phyloP scores from a whole-genome alignment of 2,888 invertebrate species.

The Hypsopygia costalis region DNA sequence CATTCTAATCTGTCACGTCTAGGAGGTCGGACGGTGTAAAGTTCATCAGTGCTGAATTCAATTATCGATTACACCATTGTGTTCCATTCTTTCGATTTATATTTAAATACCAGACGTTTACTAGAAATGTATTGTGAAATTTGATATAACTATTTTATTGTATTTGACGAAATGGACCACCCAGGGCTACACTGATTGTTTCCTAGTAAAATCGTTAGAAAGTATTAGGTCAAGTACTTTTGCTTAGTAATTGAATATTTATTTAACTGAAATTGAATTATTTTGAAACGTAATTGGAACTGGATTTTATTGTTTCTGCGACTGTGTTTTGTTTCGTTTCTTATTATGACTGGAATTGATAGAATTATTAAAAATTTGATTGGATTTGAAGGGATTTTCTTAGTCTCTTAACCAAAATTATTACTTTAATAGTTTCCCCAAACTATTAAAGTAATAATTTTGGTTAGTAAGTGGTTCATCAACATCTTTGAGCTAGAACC shows the following conservation, averaged over 20 bases:
- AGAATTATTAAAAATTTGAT: too few species aligned
- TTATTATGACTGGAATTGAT: too few species aligned
- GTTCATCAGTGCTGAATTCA: slow-evolving; percentile 81
- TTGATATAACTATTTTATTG: slow-evolving; percentile 57
- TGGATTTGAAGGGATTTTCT: too few species aligned
- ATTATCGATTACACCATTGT: slow-evolving; percentile 81
- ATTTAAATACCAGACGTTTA: slow-evolving; percentile 79
- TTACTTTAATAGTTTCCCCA: too few species aligned
- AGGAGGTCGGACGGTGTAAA: slow-evolving; percentile 77
- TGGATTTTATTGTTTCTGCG: too few species aligned
- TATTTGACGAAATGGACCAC: slow-evolving; percentile 66
- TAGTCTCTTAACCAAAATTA: too few species aligned
- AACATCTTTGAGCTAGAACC: too few species aligned
- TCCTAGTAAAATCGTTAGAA: slow-evolving; percentile 20
- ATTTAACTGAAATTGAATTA: slow-evolving; percentile 1
- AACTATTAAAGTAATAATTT: too few species aligned
- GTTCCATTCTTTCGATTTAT: slow-evolving; percentile 77
- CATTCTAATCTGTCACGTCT: slow-evolving; percentile 80
- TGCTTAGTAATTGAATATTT: slow-evolving; percentile 6
- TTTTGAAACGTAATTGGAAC: background rate
- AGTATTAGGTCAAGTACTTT: slow-evolving; percentile 12
- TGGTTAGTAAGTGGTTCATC: too few species aligned
- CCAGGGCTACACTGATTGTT: slow-evolving; percentile 37
- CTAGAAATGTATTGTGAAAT: slow-evolving; percentile 76
- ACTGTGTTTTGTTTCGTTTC: too few species aligned